A percentile compares a stretch with the other conserved stretches of the same genome.
Conservation (phyloP, 2,888 invertebrate species). For the Scrobipalpa atriplicella region DNA sequence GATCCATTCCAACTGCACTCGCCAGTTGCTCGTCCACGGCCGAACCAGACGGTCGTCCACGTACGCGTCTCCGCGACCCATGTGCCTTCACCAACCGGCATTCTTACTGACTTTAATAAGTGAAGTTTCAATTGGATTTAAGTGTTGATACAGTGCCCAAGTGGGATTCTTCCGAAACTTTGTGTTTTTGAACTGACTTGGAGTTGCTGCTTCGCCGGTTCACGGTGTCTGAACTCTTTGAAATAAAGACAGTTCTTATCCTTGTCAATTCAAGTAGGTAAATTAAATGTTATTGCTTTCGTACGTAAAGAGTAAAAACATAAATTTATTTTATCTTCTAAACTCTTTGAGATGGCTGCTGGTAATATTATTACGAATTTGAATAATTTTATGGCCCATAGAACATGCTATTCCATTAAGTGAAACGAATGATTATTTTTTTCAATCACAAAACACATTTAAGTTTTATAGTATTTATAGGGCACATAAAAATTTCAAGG, state of each 20-base stretch:
- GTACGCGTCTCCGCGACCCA: conserved; percentile 39
- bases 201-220: conserved; percentile 6
- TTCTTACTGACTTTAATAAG: conserved; percentile 42
- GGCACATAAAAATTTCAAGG: conserved; percentile 55
- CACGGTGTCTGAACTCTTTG: conserved; percentile 26
- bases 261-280: conserved; percentile 24
- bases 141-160: conserved; percentile 30
- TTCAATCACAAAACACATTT: conserved; percentile 48
- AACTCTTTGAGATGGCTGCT: neutral
- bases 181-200: neutral
- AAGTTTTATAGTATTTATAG: conserved; percentile 45
- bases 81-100: conserved; percentile 28
- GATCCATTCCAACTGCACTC: conserved; percentile 41
- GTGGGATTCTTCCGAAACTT: conserved; percentile 34
- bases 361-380: neutral
- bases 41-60: conserved; percentile 60
- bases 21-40: conserved; percentile 33
- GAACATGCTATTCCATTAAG: neutral
- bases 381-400: neutral
- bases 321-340: neutral
- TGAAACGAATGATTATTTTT: conserved; percentile 31
- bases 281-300: conserved; percentile 1
- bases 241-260: conserved; percentile 18
- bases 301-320: neutral
- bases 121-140: conserved; percentile 35